These are phyloP conservation scores for Cheilinus undulatus DNA, from an alignment of 2,113 vertebrate genomes.

Conservation along the genomic window DNA sequence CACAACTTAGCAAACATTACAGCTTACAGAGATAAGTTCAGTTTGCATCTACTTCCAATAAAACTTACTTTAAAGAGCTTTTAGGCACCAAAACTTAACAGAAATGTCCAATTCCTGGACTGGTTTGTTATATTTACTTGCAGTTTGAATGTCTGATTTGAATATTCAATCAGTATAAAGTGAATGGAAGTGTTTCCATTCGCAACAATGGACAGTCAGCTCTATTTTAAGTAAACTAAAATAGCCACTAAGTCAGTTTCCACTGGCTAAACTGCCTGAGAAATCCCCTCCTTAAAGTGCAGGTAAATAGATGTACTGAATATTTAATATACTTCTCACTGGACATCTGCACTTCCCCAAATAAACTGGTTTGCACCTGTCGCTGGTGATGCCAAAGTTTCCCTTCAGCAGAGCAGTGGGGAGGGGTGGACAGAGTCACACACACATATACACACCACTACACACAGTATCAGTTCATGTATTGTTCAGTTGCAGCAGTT, in stretches of 20 bases:
- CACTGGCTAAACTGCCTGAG: neutral
- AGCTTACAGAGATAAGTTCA: slow-evolving; percentile 3
- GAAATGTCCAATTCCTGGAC: neutral
- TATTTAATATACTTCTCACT: slow-evolving; percentile 44
- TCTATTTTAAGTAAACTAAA: slow-evolving; percentile 11
- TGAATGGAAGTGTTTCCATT: slow-evolving; percentile 2
- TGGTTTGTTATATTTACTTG: slow-evolving; percentile 35
- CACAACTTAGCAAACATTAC: slow-evolving; percentile 30
- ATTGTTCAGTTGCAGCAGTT: slow-evolving; percentile 89
- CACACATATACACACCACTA: slow-evolving; percentile 12
- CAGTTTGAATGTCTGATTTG: neutral
- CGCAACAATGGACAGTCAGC: neutral
- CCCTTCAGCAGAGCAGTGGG: slow-evolving; percentile 23
- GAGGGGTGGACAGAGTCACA: slow-evolving; percentile 17
- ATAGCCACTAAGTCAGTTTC: slow-evolving; percentile 9
- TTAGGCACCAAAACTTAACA: neutral
- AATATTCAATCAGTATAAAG: neutral
- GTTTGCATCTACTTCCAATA: slow-evolving; percentile 50
- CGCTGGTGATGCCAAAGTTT: slow-evolving; percentile 84
- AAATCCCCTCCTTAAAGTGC: slow-evolving; percentile 30
- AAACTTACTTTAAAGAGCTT: slow-evolving; percentile 11
- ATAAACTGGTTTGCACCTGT: slow-evolving; percentile 87
- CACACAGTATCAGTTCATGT: slow-evolving; percentile 83
- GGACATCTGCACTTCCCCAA: slow-evolving; percentile 64
- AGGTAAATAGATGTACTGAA: slow-evolving; percentile 29